phyloP scores from a whole-genome alignment of 2,797 vertebrate genomes.

The Zalophus californianus region DNA sequence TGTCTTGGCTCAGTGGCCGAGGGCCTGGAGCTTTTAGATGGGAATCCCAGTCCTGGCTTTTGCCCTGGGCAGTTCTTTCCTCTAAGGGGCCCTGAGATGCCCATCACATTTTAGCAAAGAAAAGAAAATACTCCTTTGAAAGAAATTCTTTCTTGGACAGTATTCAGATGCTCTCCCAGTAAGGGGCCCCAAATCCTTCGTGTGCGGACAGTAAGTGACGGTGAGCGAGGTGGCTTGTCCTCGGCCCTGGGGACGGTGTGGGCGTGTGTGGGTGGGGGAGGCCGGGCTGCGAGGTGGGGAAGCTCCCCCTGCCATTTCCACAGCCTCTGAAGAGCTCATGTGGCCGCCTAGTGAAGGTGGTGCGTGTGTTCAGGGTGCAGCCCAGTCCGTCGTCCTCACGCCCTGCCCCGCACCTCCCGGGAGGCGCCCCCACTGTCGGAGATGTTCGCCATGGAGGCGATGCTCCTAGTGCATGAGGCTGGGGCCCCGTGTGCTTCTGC shows the following conservation, averaged over 20 bases:
- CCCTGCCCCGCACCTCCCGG: not conserved
- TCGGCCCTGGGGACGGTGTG: not conserved
- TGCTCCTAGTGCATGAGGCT: accelerated
- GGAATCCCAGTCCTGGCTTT: not conserved
- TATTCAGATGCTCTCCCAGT: not conserved
- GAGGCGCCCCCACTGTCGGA: not conserved
- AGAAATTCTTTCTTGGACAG: not conserved
- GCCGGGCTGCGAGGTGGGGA: not conserved
- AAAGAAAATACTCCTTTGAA: not conserved
- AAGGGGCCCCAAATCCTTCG: not conserved
- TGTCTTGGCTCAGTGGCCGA: not conserved
- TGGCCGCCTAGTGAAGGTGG: not conserved
- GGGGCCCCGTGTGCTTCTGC: not conserved
- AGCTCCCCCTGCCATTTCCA: not conserved
- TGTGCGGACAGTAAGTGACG: not conserved
- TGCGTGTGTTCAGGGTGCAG: not conserved
- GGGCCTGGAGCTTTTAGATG: not conserved
- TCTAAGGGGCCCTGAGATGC: not conserved
- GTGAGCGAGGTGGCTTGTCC: not conserved
- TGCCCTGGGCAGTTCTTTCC: not conserved
- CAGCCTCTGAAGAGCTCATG: not conserved
- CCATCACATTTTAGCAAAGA: not conserved
- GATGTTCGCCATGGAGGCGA: accelerated
- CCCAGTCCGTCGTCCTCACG: not conserved
- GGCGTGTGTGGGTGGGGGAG: not conserved